Evolutionary conservation across 1,140 invertebrate species (phyloP).

Genomic region (Popillia japonica): DNA sequence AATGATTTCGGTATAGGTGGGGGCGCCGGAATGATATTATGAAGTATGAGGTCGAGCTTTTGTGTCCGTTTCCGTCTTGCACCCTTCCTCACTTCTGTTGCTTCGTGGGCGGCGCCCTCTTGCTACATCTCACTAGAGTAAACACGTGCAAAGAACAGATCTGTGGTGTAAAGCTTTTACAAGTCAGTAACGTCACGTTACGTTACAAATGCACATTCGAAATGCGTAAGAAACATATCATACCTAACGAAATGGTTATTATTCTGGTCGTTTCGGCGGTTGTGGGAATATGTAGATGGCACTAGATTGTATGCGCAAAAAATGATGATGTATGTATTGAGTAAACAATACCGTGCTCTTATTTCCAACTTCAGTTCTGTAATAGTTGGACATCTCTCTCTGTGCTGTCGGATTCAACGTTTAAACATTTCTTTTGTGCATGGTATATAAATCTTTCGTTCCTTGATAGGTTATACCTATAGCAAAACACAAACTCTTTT

Average conservation of each 20-base stretch:
- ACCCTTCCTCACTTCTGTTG: not conserved
- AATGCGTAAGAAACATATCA: not conserved
- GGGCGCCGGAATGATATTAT: not conserved
- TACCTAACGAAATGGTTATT: not conserved
- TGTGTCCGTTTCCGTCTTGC: not conserved
- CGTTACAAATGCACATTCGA: not conserved
- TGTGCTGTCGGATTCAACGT: no score
- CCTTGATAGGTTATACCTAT: no score
- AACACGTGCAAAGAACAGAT: no score
- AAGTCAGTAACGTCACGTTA: constrained; percentile 9
- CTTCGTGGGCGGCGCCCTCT: not conserved
- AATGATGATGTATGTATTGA: not conserved
- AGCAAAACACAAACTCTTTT: no score
- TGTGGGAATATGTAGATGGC: not conserved
- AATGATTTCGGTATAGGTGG: not conserved
- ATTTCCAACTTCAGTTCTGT: no score
- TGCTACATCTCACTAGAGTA: not conserved
- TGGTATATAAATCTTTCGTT: no score
- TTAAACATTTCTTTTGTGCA: no score
- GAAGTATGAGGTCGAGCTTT: constrained; percentile 11
- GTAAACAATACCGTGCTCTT: no score
- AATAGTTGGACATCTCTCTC: no score
- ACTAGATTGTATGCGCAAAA: not conserved
- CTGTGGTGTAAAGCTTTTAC: not conserved
- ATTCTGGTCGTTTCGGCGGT: not conserved